Conservation (phyloP, 1,140 invertebrate genomes). For the Caerostris darwini region DNA sequence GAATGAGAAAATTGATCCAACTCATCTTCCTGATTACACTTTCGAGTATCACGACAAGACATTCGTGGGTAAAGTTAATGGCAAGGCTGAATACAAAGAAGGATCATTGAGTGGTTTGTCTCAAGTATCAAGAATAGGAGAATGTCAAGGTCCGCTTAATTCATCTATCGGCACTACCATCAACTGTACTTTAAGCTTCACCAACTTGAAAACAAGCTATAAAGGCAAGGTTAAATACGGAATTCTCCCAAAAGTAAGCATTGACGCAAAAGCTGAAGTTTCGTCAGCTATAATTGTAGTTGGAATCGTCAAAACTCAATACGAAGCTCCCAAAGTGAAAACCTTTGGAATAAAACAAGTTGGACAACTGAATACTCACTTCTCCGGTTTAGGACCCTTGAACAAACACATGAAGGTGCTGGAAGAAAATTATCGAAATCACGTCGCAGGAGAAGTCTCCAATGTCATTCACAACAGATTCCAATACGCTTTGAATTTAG, state of each 20-base stretch:
- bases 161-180: not conserved
- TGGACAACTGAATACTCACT: constrained; percentile 20
- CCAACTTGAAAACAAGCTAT: constrained; percentile 39
- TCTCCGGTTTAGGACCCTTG: constrained; percentile 66
- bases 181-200: constrained; percentile 65
- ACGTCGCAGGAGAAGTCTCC: not conserved
- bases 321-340: not conserved
- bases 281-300: not conserved
- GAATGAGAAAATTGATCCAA: constrained; percentile 53
- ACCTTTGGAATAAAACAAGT: not conserved
- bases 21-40: constrained; percentile 37
- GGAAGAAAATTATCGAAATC: constrained; percentile 57
- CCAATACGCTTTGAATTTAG: constrained; percentile 59
- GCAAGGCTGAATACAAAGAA: constrained; percentile 69
- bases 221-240: constrained; percentile 72
- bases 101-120: constrained; percentile 61
- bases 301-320: not conserved
- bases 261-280: constrained; percentile 59
- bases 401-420: constrained; percentile 67
- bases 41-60: constrained; percentile 64
- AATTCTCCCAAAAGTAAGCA: constrained; percentile 49
- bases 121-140: not conserved
- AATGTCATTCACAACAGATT: constrained; percentile 35
- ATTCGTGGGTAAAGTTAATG: constrained; percentile 53
- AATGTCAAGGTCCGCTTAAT: constrained; percentile 59